Conservation (phyloP, 2,113 vertebrate species). For the Dasypus novemcinctus region DNA sequence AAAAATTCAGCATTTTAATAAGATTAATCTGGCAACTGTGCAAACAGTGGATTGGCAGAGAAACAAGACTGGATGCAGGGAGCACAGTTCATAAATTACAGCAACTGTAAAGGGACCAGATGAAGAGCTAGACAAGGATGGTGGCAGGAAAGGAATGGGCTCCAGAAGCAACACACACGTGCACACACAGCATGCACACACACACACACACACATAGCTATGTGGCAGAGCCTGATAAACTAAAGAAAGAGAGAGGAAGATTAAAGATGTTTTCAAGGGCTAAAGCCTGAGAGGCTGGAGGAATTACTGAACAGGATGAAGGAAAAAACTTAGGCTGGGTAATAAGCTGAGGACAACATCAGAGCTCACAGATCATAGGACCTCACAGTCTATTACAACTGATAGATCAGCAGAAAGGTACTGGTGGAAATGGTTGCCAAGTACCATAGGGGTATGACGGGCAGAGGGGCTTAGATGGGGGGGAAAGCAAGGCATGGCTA, state of each 20-base stretch:
- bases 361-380: too few species aligned
- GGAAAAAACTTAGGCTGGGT: background rate
- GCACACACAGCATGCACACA: background rate
- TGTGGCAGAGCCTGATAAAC: background rate
- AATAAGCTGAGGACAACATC: background rate
- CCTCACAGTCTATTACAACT: background rate
- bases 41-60: background rate
- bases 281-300: background rate
- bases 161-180: background rate
- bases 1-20: background rate
- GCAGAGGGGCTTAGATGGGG: background rate
- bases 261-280: background rate
- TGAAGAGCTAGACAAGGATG: too few species aligned
- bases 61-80: background rate
- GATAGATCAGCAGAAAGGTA: background rate
- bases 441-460: background rate
- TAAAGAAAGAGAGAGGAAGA: background rate
- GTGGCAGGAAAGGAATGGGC: background rate
- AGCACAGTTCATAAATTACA: background rate
- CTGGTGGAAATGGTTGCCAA: background rate
- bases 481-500: rapidly evolving
- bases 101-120: too few species aligned
- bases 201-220: background rate
- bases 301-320: background rate
- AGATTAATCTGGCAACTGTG: background rate